These are phyloP conservation scores for Sphaeridia pumilis DNA, from an alignment of 2,888 invertebrate genomes.

Conservation along the genomic window DNA sequence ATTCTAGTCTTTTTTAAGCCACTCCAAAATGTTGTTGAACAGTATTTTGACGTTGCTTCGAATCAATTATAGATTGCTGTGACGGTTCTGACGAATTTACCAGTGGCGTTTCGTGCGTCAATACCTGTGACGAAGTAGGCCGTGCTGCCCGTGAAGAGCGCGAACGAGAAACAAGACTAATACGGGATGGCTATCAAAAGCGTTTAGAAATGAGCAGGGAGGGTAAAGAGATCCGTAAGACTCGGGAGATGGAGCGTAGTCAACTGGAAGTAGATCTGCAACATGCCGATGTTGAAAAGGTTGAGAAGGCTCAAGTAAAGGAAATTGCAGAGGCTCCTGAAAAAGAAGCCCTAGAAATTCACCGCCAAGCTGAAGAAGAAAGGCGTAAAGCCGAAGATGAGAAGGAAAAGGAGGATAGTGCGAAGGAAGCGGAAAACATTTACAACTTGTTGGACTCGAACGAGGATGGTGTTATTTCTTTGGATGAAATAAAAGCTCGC, in stretches of 20 bases:
- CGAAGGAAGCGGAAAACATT: conserved; percentile 56
- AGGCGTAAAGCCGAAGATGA: conserved; percentile 47
- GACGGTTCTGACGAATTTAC: conserved; percentile 50
- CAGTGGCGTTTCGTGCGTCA: conserved; percentile 51
- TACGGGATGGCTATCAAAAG: conserved; percentile 65
- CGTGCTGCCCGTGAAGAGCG: conserved; percentile 61
- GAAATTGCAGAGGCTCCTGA: conserved; percentile 60
- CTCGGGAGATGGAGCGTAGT: conserved; percentile 46
- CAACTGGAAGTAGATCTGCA: conserved; percentile 50
- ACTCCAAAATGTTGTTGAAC: too few relatives aligned
- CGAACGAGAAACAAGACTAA: conserved; percentile 57
- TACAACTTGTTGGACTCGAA: conserved; percentile 73
- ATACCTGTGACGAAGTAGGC: conserved; percentile 71
- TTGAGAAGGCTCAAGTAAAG: conserved; percentile 64
- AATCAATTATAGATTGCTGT: conserved; percentile 68
- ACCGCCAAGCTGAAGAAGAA: conserved; percentile 55
- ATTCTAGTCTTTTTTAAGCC: too few relatives aligned
- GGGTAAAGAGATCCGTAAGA: conserved; percentile 61
- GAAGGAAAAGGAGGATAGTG: conserved; percentile 47
- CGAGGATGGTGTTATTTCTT: conserved; percentile 50
- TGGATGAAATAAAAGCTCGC: conserved; percentile 48
- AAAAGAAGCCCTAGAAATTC: conserved; percentile 61
- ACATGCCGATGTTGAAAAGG: conserved; percentile 66
- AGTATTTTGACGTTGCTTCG: too few relatives aligned
- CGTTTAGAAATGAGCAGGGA: conserved; percentile 59